Conservation (phyloP, 2,888 invertebrate species). For the Coremacera marginata region DNA sequence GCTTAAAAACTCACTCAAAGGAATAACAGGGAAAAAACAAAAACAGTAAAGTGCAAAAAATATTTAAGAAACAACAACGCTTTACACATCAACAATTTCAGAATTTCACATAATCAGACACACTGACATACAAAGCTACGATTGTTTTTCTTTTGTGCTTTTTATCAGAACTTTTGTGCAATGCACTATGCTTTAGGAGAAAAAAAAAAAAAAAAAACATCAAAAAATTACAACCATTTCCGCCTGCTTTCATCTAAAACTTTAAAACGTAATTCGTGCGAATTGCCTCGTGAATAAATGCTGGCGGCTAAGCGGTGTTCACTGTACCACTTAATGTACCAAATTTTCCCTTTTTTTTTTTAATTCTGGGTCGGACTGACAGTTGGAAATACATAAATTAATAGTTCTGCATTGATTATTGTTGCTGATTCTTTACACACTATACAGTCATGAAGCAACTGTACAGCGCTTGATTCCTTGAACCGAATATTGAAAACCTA, state of each 20-base stretch:
- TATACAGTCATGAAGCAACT: too few relatives aligned
- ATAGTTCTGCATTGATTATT: background rate
- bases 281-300: conserved; percentile 16
- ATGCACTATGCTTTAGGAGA: background rate
- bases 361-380: background rate
- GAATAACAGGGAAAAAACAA: background rate
- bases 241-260: conserved; percentile 31
- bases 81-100: conserved; percentile 25
- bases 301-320: background rate
- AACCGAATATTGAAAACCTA: too few relatives aligned
- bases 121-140: background rate
- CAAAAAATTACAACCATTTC: background rate
- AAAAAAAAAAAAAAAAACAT: background rate
- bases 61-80: background rate
- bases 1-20: conserved; percentile 1
- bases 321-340: conserved; percentile 4
- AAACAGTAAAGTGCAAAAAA: background rate
- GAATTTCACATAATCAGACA: conserved; percentile 18
- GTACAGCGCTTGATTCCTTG: too few relatives aligned
- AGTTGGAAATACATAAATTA: too few relatives aligned
- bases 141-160: conserved; percentile 7
- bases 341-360: background rate
- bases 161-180: background rate
- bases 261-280: conserved; percentile 17
- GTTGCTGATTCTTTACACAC: background rate